Base-by-base conservation (phyloP, 2,888 invertebrate genomes). In the Spodoptera littoralis region DNA sequence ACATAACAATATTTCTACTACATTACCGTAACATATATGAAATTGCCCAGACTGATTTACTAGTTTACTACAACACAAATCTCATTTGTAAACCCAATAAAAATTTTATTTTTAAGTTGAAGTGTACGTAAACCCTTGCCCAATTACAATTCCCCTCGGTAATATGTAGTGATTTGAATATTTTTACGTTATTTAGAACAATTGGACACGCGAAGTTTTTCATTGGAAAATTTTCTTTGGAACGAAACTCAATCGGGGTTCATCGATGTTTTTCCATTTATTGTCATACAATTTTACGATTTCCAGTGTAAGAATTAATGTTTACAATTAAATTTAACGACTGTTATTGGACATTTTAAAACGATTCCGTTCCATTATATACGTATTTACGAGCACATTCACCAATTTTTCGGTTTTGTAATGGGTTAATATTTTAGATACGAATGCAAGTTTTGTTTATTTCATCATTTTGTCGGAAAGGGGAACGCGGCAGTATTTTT, bases 201-300 rank as follows among this genome's bases (percentile, higher is more conserved):
- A 56, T 56, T 41, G 27, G 46, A 51, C 75, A 76, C 75, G 75
- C 75, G 8, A 77, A 55, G 46, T 60, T 70, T 54, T 77, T 60
- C 58, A 45, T 45, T 54, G 4, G 41, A 57, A 24, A 13, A 9
- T 22, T 41, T 50, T 61, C 45, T 36, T 36, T 1, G 36, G 36
- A 36, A 1, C 6, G 8, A 36, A 24, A 48, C 27, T 51, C 13
- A 46, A 45, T 50, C 11, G 27, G 50, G 42, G n/a, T 55, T 30
- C 51, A 50, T 48, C 53, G 60, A 58, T 1, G 36, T 36, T 9
- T 36, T 8, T 36, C 9, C 9, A 8, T 36, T 36, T 18, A 18
- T 36, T 36, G 9, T 9, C 22, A 44, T 46, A 57, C 18, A 47
- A 47, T 13, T 59, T 64, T 64, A 70, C 8, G 70, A 60, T 49